phyloP scores from a whole-genome alignment of 2,888 invertebrate species.

The Lasioglossum leucozonium region DNA sequence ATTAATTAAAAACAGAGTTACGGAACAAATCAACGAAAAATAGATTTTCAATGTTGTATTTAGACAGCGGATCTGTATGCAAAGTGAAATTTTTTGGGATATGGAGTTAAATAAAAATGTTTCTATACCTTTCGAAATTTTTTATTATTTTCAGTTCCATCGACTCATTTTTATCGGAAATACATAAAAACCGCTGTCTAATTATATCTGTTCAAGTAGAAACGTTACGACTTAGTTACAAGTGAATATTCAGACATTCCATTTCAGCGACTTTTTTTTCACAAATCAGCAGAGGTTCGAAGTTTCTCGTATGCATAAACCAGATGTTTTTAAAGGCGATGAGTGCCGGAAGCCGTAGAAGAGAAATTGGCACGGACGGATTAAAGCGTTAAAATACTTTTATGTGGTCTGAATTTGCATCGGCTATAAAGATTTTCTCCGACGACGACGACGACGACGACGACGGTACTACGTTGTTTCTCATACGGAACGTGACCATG shows the following conservation, averaged over 20 bases:
- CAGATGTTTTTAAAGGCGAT: not conserved
- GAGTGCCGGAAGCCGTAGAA: not conserved
- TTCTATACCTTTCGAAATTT: too few relatives aligned
- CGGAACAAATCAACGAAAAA: not conserved
- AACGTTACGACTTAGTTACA: too few relatives aligned
- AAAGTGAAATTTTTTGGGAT: too few relatives aligned
- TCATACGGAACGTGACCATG: slow-evolving; percentile 24
- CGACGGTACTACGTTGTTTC: slow-evolving; percentile 11
- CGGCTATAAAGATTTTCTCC: slow-evolving; percentile 11
- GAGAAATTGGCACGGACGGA: not conserved
- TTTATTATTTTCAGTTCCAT: too few relatives aligned
- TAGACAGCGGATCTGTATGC: too few relatives aligned
- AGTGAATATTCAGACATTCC: not conserved
- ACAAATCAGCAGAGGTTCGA: too few relatives aligned
- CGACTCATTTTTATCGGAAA: too few relatives aligned
- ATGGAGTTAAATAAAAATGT: too few relatives aligned
- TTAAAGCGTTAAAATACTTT: not conserved
- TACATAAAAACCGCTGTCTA: too few relatives aligned
- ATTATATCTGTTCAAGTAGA: too few relatives aligned
- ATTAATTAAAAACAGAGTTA: not conserved
- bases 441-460: slow-evolving; percentile 21
- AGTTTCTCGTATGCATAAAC: not conserved
- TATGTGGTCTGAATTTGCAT: not conserved
- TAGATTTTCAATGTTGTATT: too few relatives aligned
- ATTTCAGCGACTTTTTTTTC: too few relatives aligned